phyloP scores from a whole-genome alignment of 2,113 vertebrate genomes.

The Nesogale talazaci region DNA sequence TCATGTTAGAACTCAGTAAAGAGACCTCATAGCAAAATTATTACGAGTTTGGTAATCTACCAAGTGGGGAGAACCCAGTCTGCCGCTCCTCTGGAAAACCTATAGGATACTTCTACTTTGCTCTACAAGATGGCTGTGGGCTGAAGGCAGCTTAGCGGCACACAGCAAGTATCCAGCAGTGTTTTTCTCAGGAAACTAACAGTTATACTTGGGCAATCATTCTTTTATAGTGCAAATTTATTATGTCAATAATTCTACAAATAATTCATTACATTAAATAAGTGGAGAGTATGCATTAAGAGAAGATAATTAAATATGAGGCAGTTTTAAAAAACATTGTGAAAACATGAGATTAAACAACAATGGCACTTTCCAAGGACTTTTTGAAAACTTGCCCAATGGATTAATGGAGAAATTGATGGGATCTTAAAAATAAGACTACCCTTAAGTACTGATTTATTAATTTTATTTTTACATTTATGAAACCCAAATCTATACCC shows the following conservation, averaged over 20 bases:
- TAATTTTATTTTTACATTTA: neutral
- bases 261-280: neutral
- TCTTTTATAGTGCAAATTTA: neutral
- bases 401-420: neutral
- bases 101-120: neutral
- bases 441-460: neutral
- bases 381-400: neutral
- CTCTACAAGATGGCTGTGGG: neutral
- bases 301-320: neutral
- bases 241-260: neutral
- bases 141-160: neutral
- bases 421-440: neutral
- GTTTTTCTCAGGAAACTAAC: neutral
- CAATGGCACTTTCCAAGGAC: no score
- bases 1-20: neutral
- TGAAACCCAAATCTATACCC: constrained; percentile 14
- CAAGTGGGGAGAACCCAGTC: neutral
- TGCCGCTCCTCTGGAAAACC: neutral
- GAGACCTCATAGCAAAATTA: neutral
- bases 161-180: neutral
- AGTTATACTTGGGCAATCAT: neutral
- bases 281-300: neutral
- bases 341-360: no score
- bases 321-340: no score
- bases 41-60: neutral